Evolutionary conservation across 1,140 invertebrate genomes (phyloP), one percentile per base, ranked within the genome.

Genomic region (Aphelinus certus): DNA sequence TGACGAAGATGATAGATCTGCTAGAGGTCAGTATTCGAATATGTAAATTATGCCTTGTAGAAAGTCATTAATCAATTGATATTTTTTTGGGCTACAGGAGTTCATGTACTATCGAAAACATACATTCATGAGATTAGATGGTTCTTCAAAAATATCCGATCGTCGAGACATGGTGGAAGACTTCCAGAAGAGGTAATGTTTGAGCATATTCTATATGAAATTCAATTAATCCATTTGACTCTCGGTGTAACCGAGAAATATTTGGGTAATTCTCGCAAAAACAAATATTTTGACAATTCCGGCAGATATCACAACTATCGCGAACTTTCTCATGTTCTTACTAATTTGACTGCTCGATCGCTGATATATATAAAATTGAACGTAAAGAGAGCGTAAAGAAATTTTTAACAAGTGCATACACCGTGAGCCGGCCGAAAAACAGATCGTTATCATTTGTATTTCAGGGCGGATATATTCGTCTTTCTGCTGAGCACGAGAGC

Each of bases 1-100:
- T 99, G 96, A 97, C 96, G 0, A 94, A 95, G 84, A 97, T 98
- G 96, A 95, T 99, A 79, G 97, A 99, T 86, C 88, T 99, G 45
- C 85, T 99, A 60, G 96, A 98, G 91, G 97, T 97, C 85, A 86
- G 86, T 83, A 76, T 83, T n/a, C 53, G 7, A 75, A 47, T 51
- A 43, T 60, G 65, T 43, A 53, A 63, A 55, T 62, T 60, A 65
- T 53, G 48, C 3, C 51, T 71, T 63, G 45, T 7, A 46, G 26
- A 3, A 63, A 26, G 26, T 26, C 26, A 26, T 26, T 26, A 26
- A 26, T 26, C 26, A 26, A 26, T 26, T 26, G 26, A 26, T 26
- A 26, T 26, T 26, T 26, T 26, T 26, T 26, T 26, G 26, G 26
- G 56, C 42, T 10, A 2, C 79, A 96, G 94, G 96, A 97, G 85